Conservation (phyloP, 2,113 vertebrate genomes). For the Anguilla rostrata region DNA sequence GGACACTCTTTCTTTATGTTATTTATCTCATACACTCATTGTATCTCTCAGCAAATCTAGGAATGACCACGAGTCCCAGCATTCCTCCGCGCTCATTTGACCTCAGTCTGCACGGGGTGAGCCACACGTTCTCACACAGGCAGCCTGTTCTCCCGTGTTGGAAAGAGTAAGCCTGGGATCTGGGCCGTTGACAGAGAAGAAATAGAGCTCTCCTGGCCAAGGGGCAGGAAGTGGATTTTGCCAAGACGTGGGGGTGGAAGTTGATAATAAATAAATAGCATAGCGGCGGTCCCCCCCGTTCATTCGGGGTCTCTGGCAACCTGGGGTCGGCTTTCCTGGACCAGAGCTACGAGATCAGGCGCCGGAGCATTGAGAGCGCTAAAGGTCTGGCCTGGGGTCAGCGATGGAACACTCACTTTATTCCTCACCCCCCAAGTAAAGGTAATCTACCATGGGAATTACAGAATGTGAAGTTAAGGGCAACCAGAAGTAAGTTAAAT, state of each 20-base stretch:
- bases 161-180: neutral
- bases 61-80: neutral
- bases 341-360: slow-evolving; percentile 18
- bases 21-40: neutral
- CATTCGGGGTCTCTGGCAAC: slow-evolving; percentile 2
- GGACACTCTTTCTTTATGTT: neutral
- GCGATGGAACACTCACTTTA: neutral
- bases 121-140: slow-evolving; percentile 18
- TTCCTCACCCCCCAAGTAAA: neutral
- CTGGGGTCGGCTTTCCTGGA: slow-evolving; percentile 8
- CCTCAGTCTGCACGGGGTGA: slow-evolving; percentile 27
- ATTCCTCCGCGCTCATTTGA: slow-evolving; percentile 28
- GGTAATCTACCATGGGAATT: neutral
- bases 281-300: neutral
- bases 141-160: neutral
- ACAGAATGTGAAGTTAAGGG: neutral
- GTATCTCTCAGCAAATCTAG: neutral
- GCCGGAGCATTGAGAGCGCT: neutral
- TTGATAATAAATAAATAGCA: slow-evolving; percentile 35
- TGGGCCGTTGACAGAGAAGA: slow-evolving; percentile 2
- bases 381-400: neutral
- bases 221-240: slow-evolving; percentile 19
- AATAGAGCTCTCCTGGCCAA: slow-evolving; percentile 5
- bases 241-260: slow-evolving; percentile 10
- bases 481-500: neutral